Conservation (phyloP, 2,113 vertebrate genomes). For the Lepus timidus region DNA sequence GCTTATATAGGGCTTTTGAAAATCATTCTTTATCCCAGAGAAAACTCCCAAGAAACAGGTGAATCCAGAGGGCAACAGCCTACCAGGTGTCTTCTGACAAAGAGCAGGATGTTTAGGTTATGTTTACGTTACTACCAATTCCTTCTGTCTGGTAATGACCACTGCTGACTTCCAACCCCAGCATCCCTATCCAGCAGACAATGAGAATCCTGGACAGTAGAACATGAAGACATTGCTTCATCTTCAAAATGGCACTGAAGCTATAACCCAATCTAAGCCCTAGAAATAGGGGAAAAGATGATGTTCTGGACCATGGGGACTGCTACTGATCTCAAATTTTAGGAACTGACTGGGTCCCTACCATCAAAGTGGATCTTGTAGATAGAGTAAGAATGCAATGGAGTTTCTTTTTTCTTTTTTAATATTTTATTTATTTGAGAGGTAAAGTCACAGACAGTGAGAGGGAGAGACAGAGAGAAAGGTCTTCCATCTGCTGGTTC, state of each 20-base stretch:
- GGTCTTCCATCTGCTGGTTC: no score
- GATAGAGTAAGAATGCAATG: neutral
- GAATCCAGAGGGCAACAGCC: neutral
- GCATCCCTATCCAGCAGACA: neutral
- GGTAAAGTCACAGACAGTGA: no score
- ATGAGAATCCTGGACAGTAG: neutral
- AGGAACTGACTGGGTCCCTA: neutral
- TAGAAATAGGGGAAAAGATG: neutral
- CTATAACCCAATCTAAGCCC: neutral
- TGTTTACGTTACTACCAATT: slow-evolving; percentile 39
- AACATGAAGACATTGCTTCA: neutral
- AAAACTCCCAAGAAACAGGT: slow-evolving; percentile 22
- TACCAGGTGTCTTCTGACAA: slow-evolving; percentile 7
- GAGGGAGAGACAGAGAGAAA: no score
- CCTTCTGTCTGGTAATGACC: neutral
- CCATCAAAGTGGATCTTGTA: neutral
- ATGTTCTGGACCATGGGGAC: neutral
- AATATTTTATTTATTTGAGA: no score
- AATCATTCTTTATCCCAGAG: neutral
- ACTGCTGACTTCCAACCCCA: slow-evolving; percentile 7
- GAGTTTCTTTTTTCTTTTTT: no score
- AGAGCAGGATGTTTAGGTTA: neutral
- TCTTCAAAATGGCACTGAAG: slow-evolving; percentile 33
- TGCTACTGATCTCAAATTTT: neutral
- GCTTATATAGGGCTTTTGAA: slow-evolving; percentile 11